phyloP scores from a whole-genome alignment of 2,888 invertebrate species.

The Anodontia alba region DNA sequence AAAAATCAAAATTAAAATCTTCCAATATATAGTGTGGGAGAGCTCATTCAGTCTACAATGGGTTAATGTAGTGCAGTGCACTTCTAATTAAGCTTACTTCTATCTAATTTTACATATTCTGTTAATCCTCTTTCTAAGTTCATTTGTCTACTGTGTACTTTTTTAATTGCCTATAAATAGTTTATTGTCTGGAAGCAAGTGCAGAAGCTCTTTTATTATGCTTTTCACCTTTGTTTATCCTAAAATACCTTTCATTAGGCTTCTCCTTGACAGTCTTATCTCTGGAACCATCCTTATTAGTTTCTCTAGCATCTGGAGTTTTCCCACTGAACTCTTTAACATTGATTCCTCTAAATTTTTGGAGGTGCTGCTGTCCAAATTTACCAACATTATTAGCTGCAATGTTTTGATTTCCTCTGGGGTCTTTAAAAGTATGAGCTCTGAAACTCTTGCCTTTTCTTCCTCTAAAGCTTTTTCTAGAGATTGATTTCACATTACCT shows the following conservation, averaged over 20 bases:
- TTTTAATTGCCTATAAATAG: background rate
- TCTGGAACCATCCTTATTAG: background rate
- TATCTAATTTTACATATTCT: too few species aligned
- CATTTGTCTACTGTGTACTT: too few species aligned
- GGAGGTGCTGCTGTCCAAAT: background rate
- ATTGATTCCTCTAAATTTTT: background rate
- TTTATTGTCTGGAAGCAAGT: background rate
- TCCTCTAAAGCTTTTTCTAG: background rate
- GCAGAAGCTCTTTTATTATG: background rate
- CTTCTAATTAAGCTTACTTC: too few species aligned
- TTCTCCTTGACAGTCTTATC: background rate
- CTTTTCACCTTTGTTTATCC: background rate
- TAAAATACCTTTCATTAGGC: background rate
- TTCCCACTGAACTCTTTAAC: background rate
- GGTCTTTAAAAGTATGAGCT: background rate
- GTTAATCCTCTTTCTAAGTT: too few species aligned
- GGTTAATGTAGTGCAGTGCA: too few species aligned
- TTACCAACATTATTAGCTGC: background rate
- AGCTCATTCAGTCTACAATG: too few species aligned
- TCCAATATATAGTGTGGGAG: too few species aligned
- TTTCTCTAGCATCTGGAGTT: background rate
- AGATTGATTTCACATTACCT: background rate
- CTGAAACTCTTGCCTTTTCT: background rate
- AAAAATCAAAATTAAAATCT: too few species aligned
- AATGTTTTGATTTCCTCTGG: background rate